Base-by-base conservation (phyloP, 2,797 vertebrate species). In the Acrocephalus scirpaceus region DNA sequence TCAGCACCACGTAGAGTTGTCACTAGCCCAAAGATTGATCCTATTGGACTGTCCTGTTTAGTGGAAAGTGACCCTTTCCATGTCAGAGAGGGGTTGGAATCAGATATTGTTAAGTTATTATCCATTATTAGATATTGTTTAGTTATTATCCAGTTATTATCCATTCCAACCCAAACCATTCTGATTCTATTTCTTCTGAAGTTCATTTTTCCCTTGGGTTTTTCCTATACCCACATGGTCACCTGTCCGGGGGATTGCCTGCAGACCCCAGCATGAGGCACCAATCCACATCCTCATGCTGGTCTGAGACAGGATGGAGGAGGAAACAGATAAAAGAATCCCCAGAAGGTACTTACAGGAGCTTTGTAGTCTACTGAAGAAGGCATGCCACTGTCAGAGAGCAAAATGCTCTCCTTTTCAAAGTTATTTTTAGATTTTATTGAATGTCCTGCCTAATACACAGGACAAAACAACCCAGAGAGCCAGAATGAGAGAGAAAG, bases 1-100 rank as follows among this genome's bases (percentile, higher is more conserved):
- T 32, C 42, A n/a, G 29, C 13, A n/a, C 40, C 27, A 16, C 0
- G 0, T 2, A 53, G 34, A 74, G 11, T 17, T 60, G 23, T 32
- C 53, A 32, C 34, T 42, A 20, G 34, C 67, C 10, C 61, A 51
- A 9, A 84, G 47, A 61, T 0, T 20, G 29, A n/a, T 16, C 23
- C 7, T 19, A 2, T 1, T 61, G 30, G 40, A 23, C 30, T 34
- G 10, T 34, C n/a, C 14, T 66, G 20, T 67, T 73, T 13, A 40
- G 34, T 16, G 21, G 30, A 67, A 74, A 53, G 21, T 6, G 16
- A 26, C 7, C 10, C 15, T 54, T 74, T 42, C 21, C 18, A 19
- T 42, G 30, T 9, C 40, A 67, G 61, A 32, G 25, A 4, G 11
- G 7, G 4, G 7, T 2, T 80, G 53, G 54, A 34, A 47, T 5